phyloP scores from a whole-genome alignment of 2,888 invertebrate species.

The Dynastes grantii region DNA sequence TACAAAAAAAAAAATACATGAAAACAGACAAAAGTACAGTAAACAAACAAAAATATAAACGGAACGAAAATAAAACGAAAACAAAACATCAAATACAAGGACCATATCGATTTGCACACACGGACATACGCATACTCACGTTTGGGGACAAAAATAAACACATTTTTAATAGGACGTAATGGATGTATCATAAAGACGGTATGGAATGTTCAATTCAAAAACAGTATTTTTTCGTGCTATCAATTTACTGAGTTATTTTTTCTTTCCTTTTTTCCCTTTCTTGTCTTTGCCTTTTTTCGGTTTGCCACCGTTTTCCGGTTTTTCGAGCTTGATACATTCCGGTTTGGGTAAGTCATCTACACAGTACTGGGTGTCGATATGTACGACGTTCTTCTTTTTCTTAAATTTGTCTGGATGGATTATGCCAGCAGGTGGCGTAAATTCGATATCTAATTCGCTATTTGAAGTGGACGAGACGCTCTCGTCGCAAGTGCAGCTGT shows the following conservation, averaged over 20 bases:
- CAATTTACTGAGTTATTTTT: background rate
- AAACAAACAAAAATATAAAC: no score
- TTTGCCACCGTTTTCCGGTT: constrained; percentile 46
- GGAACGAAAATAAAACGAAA: background rate
- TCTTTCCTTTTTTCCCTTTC: constrained; percentile 52
- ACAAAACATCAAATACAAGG: background rate
- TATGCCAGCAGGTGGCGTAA: constrained; percentile 81
- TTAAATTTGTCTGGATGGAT: constrained; percentile 74
- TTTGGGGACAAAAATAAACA: background rate
- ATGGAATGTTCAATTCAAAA: constrained; percentile 5
- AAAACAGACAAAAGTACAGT: background rate
- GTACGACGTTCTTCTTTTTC: constrained; percentile 69
- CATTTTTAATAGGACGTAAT: background rate
- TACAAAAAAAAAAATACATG: constrained; percentile 11
- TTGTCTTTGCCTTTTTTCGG: constrained; percentile 54
- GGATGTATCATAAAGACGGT: background rate
- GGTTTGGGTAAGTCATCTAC: constrained; percentile 73
- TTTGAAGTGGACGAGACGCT: constrained; percentile 74
- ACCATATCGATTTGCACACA: background rate
- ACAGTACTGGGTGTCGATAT: constrained; percentile 77
- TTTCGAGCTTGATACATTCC: constrained; percentile 57
- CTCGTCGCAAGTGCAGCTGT: constrained; percentile 65
- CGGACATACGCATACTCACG: constrained; percentile 1
- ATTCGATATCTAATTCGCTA: constrained; percentile 80
- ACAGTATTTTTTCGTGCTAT: background rate